Evolutionary conservation across 1,140 invertebrate genomes (phyloP), one percentile per base, ranked within the genome.

Genomic region (Hylaeus volcanicus): DNA sequence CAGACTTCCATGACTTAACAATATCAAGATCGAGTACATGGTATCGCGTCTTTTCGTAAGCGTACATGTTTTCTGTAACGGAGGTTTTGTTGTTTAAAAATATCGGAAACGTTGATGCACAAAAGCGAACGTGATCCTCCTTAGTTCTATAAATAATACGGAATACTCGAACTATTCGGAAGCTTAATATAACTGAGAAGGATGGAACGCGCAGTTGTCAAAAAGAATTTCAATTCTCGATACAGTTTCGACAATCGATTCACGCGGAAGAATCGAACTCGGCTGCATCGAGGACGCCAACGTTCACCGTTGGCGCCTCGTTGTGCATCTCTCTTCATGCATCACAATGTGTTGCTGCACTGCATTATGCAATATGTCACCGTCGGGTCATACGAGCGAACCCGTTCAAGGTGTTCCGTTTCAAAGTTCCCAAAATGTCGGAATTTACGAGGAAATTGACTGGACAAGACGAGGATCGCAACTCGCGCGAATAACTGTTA

Each of bases 351-450:
- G 37, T 51, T 11, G 55, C 45, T 4, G 37, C 48, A n/a, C 6
- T 72, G 48, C 56, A 78, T 78, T 78, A 72, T 60, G 76, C 56
- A 72, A 72, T 78, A 72, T 63, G 39, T 63, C 76, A 63, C 43
- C 48, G 56, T 15, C 48, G 14, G 58, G 37, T 63, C 58, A 72
- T 26, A 15, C 68, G 56, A 68, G 56, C 63, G 65, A 71, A 71
- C 75, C 69, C 26, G 41, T 4, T 45, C n/a, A 69, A 66, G 74
- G 65, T 69, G 43, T 11, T 45, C 64, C 11, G 14, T 76, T 48
- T 37, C 74, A 1, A 76, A 76, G 41, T 76, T 76, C 45, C 64
- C 41, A 45, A 76, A 69, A 55, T 51, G 64, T 76, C 58, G 41
- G 41, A 76, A 76, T 65, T 69, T 45, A n/a, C 53, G 43, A 5